phyloP scores from a whole-genome alignment of 2,888 invertebrate species.

The Mantis religiosa region DNA sequence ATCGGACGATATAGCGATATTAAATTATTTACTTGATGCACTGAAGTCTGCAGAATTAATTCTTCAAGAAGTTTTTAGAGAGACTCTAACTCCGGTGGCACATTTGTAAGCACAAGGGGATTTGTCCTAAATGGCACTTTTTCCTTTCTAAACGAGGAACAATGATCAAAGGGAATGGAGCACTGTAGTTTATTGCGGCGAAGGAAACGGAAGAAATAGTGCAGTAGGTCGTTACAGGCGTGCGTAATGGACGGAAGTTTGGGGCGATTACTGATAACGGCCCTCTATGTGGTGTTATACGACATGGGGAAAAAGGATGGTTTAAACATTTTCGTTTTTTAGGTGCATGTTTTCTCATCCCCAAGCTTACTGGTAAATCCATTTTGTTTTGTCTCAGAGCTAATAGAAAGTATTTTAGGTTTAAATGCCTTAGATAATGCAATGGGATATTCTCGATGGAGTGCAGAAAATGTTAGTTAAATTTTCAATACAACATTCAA shows the following conservation, averaged over 20 bases:
- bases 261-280: neutral
- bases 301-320: neutral
- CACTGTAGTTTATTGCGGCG: neutral
- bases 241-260: neutral
- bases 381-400: neutral
- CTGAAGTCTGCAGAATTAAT: neutral
- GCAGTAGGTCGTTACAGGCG: neutral
- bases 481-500: too few relatives aligned
- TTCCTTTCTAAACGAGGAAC: neutral
- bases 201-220: neutral
- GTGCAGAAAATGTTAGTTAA: neutral
- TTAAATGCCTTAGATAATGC: neutral
- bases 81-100: neutral
- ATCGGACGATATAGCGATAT: neutral
- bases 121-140: neutral
- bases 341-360: neutral
- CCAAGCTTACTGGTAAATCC: neutral
- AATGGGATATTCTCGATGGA: neutral
- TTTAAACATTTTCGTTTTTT: neutral
- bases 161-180: neutral
- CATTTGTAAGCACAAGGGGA: neutral
- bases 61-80: neutral
- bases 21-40: neutral
- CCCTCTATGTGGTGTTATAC: neutral
- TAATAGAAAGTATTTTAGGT: neutral